Base-by-base conservation (phyloP, 1,140 invertebrate species). In the Plodia interpunctella region DNA sequence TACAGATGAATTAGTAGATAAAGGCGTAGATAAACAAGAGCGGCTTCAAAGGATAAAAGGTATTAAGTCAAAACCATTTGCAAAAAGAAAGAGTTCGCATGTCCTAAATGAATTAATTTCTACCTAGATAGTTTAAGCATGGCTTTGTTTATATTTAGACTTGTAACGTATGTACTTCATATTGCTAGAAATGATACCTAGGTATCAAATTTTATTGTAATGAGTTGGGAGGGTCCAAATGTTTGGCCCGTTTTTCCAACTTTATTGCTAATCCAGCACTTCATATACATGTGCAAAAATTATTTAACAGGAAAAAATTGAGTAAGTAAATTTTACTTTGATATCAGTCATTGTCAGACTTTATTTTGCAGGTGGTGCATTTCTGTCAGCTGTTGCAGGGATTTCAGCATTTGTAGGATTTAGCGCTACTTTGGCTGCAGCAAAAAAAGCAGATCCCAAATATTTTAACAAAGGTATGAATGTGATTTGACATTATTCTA, bases 321-420 rank as follows among this genome's bases (percentile, higher is more conserved):
- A 25, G 35, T 44, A 19, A 28, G 60, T 55, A 57, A 55, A 60
- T 57, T 21, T 13, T 67, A 19, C 10, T 20, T 20, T 51, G 2
- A 20, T 11, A 13, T 10, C 1, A 5, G 18, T 38, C 59, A 20
- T 55, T n/a, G n/a, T n/a, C n/a, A 20, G 30, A 62, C 32, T 17
- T 59, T 88, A 90, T 69, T 57, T 92, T 91, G 54, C 79, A 96
- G 95, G 93, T 76, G 93, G 92, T 49, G 85, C 94, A 51, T 97
- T 98, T 83, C 79, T 98, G 21, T 91, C 93, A 0, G 88, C 93
- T 21, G 92, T 98, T 11, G 93, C 96, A 49, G 95, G 96, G 49
- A 90, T 96, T 25, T 97, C 97, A 3, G 92, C 96, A 0, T 65
- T 97, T 8, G 90, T 94, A 75, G 96, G 97, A 2, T 98, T 98